Evolutionary conservation across 2,888 invertebrate species (phyloP), one percentile per base, ranked within the genome.

Genomic region (Leucoma salicis): DNA sequence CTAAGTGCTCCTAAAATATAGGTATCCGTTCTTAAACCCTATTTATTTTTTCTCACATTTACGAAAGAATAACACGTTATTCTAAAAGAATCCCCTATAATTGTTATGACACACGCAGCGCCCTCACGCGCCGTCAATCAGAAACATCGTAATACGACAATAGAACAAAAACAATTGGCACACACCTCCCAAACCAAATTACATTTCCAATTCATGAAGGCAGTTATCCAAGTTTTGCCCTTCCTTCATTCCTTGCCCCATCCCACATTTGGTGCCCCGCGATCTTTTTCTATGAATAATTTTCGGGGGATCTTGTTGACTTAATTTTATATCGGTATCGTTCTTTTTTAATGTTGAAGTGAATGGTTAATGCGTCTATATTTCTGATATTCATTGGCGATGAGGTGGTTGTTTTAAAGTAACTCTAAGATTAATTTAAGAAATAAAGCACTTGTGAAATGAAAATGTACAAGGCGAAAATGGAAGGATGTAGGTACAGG

Each of bases 131-230:
- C 57, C 67, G 68, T 78, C 66, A 72, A 80, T 78, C 77, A 77
- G 71, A 63, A 57, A 73, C 71, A 72, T 75, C 76, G 73, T 60
- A 56, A 62, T 61, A 69, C 73, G 68, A 72, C 77, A 74, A 73
- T 73, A 63, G 66, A 66, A 54, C 59, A 63, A 72, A 81, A 84
- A 83, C 83, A 84, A 82, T 82, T 78, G 82, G 66, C 66, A 61
- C 75, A 76, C 71, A 76, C 71, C 74, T 73, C 64, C 66, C 74
- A 49, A 42, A 38, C 54, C 79, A 83, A 87, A 88, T 88, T 88
- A 83, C 87, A 87, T 88, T 86, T 85, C 85, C 87, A 88, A 88
- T 87, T 88, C 87, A 88, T 88, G 87, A 87, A 83, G 79, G 74
- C 78, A 78, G 77, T 83, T 84, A 82, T 60, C 57, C 64, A 63